phyloP scores from a whole-genome alignment of 2,797 vertebrate species.

The Spinibarbus caldwelli region DNA sequence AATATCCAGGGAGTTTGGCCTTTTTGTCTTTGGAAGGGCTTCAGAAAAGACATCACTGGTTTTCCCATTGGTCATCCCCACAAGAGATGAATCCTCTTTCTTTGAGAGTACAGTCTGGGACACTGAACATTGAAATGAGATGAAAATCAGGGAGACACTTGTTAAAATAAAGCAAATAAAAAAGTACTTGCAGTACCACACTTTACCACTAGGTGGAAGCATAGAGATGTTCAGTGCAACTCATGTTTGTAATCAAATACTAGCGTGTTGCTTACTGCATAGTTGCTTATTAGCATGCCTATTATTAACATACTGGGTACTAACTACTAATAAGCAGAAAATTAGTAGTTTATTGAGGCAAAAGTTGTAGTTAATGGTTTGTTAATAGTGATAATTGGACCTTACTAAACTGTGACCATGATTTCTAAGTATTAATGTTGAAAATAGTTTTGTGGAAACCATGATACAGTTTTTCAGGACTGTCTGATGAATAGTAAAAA shows the following conservation, averaged over 20 bases:
- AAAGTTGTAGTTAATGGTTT: neutral
- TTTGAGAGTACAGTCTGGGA: slow-evolving; percentile 19
- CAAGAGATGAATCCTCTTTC: slow-evolving; percentile 25
- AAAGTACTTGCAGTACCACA: slow-evolving; percentile 7
- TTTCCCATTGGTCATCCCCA: slow-evolving; percentile 51
- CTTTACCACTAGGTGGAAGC: slow-evolving; percentile 45
- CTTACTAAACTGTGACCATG: neutral
- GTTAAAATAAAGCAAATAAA: neutral
- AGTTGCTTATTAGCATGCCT: neutral
- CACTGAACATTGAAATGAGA: slow-evolving; percentile 33
- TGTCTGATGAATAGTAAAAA: neutral
- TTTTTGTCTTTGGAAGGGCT: slow-evolving; percentile 77
- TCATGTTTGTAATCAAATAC: neutral
- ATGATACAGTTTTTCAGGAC: neutral
- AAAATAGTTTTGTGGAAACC: neutral
- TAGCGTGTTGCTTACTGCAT: neutral
- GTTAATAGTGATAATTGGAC: neutral
- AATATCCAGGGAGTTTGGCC: slow-evolving; percentile 76
- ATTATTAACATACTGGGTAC: neutral
- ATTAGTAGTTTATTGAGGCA: neutral
- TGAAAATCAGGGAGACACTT: neutral
- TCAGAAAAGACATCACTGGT: slow-evolving; percentile 77
- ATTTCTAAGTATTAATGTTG: neutral
- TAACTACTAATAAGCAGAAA: neutral
- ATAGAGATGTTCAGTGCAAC: slow-evolving; percentile 15